Conservation (phyloP, 2,113 vertebrate genomes). For the Hemiscyllium ocellatum region DNA sequence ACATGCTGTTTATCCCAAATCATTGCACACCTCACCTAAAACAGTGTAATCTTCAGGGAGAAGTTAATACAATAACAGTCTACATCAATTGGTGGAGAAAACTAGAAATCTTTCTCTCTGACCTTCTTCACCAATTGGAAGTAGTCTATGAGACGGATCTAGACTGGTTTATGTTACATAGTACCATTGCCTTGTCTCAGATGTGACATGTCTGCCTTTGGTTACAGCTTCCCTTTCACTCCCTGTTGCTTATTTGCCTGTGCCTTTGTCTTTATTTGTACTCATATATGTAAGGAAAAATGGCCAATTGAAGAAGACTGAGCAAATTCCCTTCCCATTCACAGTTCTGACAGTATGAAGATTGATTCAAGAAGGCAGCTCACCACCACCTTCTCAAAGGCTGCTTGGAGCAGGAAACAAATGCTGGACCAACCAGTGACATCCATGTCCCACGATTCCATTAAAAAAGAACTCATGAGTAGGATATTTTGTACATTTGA, state of each 20-base stretch:
- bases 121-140: not conserved
- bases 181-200: not conserved
- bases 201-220: not conserved
- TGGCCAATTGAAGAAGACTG: not conserved
- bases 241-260: not conserved
- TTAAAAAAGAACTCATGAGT: not conserved
- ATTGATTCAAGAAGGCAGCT: not conserved
- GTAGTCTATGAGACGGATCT: not conserved
- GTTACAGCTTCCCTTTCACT: not conserved
- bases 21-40: not conserved
- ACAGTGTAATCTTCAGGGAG: not conserved
- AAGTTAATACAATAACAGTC: not conserved
- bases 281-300: not conserved
- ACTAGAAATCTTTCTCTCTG: not conserved
- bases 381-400: too few species aligned
- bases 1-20: not conserved
- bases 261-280: not conserved
- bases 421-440: too few species aligned
- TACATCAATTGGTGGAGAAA: not conserved
- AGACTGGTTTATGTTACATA: not conserved
- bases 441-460: too few species aligned
- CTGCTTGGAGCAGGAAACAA: too few species aligned
- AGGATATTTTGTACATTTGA: not conserved
- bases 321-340: not conserved
- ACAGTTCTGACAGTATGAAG: not conserved